These are phyloP conservation scores for Megaustenia siamemsis DNA, from an alignment of 2,888 invertebrate genomes.

Conservation along the genomic window DNA sequence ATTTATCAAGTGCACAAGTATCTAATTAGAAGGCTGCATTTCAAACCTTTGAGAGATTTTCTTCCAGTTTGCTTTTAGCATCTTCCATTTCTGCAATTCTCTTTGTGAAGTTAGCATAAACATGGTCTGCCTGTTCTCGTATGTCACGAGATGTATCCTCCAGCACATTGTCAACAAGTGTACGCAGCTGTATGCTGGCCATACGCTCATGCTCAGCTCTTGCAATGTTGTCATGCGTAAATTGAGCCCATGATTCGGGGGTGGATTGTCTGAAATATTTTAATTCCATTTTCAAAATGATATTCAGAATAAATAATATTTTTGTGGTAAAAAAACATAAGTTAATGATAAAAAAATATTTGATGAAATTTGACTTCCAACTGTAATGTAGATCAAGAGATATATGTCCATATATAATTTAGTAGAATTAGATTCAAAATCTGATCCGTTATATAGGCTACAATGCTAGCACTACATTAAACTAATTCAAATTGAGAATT, in stretches of 20 bases:
- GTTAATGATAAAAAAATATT: neutral
- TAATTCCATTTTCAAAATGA: neutral
- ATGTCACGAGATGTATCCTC: conserved; percentile 89
- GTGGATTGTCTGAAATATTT: conserved; percentile 86
- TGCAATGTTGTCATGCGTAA: conserved; percentile 88
- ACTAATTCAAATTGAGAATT: too few relatives aligned
- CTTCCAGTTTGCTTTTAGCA: conserved; percentile 83
- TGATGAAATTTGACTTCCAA: neutral
- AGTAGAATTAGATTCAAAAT: too few relatives aligned
- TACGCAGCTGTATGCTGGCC: conserved; percentile 86
- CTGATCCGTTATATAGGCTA: too few relatives aligned
- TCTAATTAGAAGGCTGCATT: neutral
- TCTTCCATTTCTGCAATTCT: conserved; percentile 85
- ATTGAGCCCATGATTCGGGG: conserved; percentile 91
- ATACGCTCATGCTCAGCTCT: conserved; percentile 88
- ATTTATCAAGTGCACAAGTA: too few relatives aligned
- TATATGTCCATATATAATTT: too few relatives aligned
- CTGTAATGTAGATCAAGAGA: too few relatives aligned
- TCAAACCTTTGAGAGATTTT: conserved; percentile 85
- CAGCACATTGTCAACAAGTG: conserved; percentile 87
- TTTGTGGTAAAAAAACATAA: too few relatives aligned
- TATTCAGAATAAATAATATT: neutral
- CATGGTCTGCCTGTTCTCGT: conserved; percentile 89
- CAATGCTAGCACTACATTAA: too few relatives aligned
- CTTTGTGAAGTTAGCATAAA: conserved; percentile 88